These are phyloP conservation scores for Chlamydotis undulata DNA, from an alignment of 2,113 vertebrate genomes.

Conservation along the genomic window DNA sequence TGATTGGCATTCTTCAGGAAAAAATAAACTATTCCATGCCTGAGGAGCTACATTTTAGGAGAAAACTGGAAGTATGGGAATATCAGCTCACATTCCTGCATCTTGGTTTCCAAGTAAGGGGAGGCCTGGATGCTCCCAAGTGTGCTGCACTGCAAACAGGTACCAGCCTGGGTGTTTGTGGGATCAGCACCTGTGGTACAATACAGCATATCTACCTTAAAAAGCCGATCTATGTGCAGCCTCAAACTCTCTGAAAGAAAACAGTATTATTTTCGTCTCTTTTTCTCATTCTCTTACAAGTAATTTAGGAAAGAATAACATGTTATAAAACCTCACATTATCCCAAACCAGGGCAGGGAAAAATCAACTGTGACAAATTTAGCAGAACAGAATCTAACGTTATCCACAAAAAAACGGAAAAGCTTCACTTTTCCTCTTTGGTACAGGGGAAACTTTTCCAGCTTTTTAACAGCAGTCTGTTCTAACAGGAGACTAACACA, in stretches of 20 bases:
- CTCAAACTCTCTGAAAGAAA: neutral
- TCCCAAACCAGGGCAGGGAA: neutral
- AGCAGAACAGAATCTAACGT: neutral
- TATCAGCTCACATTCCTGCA: neutral
- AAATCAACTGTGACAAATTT: neutral
- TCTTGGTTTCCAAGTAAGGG: neutral
- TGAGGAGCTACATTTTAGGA: neutral
- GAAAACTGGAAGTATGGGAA: neutral
- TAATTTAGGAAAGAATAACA: neutral
- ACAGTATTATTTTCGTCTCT: neutral
- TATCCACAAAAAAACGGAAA: neutral
- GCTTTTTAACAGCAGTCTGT: neutral
- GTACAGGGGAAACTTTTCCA: neutral
- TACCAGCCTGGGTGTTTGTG: neutral
- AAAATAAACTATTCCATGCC: neutral
- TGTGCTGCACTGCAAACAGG: accelerated
- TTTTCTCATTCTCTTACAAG: neutral
- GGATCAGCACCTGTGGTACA: neutral
- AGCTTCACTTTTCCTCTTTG: neutral
- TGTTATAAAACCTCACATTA: neutral
- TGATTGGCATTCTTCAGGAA: neutral
- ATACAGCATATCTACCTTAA: neutral
- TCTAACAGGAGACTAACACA: neutral
- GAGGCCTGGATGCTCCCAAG: neutral
- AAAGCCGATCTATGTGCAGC: neutral